Evolutionary conservation across 2,113 vertebrate genomes (phyloP), one percentile per base, ranked within the genome.

Genomic region (Campylomormyrus numenius): DNA sequence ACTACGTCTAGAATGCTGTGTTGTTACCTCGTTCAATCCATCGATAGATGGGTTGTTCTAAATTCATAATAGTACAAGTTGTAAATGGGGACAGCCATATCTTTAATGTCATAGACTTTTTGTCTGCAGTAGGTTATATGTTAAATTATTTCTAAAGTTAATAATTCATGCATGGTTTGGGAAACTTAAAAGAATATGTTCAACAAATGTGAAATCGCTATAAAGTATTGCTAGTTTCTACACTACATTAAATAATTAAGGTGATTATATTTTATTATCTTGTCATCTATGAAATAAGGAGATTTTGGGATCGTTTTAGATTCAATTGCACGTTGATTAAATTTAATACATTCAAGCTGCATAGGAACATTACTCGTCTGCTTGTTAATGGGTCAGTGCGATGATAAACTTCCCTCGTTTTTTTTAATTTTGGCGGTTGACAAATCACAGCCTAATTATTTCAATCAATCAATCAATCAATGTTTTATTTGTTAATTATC

Each of bases 181-280:
- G 53, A 62, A 42, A n/a, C 53, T 87, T 62, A 58, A 88, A 88
- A 88, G 52, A 31, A 88, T 45, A 88, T 62, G 35, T 88, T 88
- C 87, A 88, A 88, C 52, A 88, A 66, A 66, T 88, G 56, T 88
- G 52, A 88, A 66, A 88, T 62, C 15, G 21, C 53, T 42, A 88
- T 66, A 88, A 88, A 88, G 39, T 24, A 88, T 46, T 45, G 5
- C 87, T 62, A 35, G 39, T 88, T 58, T 21, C 42, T 88, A 88
- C 39, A 88, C 35, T 66, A 53, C 24, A 88, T 45, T 62, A 39
- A 88, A 62, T 88, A 88, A 88, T 62, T 62, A 39, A 88, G 87
- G 56, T 45, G 35, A 62, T 66, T 88, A 88, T 66, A 88, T 45
- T 88, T 88, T 62, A 88, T 66, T 62, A 88, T 35, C 31, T 56